A percentile compares a stretch with the other conserved stretches of the same genome.
These are phyloP conservation scores for Cephus sareptanus DNA, from an alignment of 2,888 invertebrate species.

Conservation along the genomic window DNA sequence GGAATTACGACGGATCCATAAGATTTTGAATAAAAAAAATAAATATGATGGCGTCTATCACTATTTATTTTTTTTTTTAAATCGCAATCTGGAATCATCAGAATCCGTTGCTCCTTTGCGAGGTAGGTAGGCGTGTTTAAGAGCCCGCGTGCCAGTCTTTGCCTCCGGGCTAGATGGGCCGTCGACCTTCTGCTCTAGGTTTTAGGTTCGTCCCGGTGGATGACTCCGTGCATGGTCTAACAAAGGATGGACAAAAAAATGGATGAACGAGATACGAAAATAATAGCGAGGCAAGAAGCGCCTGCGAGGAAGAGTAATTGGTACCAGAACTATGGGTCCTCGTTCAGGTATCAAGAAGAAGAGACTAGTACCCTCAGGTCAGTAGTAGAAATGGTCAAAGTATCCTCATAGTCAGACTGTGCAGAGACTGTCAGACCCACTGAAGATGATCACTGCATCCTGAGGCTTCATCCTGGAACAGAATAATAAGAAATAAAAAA, in stretches of 20 bases:
- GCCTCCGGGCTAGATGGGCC: slow-evolving; percentile 31
- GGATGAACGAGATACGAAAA: background rate
- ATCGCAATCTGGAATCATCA: background rate
- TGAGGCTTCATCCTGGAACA: background rate
- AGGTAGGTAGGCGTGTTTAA: background rate
- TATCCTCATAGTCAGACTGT: background rate
- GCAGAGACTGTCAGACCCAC: background rate
- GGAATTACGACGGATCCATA: background rate
- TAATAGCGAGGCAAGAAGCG: background rate
- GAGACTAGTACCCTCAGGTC: background rate
- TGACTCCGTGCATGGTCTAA: slow-evolving; percentile 17
- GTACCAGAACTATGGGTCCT: background rate
- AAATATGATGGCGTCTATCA: background rate
- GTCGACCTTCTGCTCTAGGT: slow-evolving; percentile 40
- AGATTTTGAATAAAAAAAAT: background rate
- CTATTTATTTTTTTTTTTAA: background rate
- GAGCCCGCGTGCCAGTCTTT: slow-evolving; percentile 1
- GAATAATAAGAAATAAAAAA: background rate
- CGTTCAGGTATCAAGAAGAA: background rate
- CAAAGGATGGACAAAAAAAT: slow-evolving; percentile 22
- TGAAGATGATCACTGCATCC: background rate
- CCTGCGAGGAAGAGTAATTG: background rate
- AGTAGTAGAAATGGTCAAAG: background rate
- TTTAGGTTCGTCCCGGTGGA: slow-evolving; percentile 2
- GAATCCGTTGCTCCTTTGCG: background rate